A percentile compares a stretch with the other conserved stretches of the same genome.
Evolutionary conservation across 1,140 invertebrate species (phyloP).

Genomic region (Apis cerana): DNA sequence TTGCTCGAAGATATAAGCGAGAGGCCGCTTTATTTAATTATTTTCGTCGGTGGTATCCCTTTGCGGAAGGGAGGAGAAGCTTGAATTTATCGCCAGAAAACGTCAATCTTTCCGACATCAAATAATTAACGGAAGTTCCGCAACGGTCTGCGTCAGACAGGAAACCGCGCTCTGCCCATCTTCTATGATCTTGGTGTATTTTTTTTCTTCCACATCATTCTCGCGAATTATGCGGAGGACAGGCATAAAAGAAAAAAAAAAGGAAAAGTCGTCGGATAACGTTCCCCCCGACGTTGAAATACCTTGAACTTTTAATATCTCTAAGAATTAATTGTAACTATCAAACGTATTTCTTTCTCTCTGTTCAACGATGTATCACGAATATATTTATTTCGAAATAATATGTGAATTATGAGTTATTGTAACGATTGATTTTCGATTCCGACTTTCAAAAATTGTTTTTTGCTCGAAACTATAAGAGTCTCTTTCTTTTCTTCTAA

Average conservation of each 20-base stretch:
- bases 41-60: background rate
- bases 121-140: conserved; percentile 41
- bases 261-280: background rate
- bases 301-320: background rate
- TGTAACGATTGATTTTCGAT: too few relatives aligned
- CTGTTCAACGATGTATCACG: background rate
- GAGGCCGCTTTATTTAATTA: background rate
- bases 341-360: background rate
- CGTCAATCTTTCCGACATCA: conserved; percentile 37
- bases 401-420: background rate
- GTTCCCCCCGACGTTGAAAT: background rate
- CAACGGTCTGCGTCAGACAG: conserved; percentile 28
- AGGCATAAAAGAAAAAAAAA: background rate
- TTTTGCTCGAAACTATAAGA: too few relatives aligned
- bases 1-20: too few relatives aligned
- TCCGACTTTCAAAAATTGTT: too few relatives aligned
- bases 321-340: background rate
- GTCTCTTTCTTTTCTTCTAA: too few relatives aligned
- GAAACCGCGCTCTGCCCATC: conserved; percentile 9
- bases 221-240: conserved; percentile 17
- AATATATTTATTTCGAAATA: background rate
- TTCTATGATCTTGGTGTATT: conserved; percentile 20
- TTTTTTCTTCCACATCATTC: conserved; percentile 13
- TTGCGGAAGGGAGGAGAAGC: background rate
- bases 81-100: conserved; percentile 22